A percentile compares a stretch with the other conserved stretches of the same genome.
Conservation (phyloP, 2,888 invertebrate species). For the Metellina segmentata region DNA sequence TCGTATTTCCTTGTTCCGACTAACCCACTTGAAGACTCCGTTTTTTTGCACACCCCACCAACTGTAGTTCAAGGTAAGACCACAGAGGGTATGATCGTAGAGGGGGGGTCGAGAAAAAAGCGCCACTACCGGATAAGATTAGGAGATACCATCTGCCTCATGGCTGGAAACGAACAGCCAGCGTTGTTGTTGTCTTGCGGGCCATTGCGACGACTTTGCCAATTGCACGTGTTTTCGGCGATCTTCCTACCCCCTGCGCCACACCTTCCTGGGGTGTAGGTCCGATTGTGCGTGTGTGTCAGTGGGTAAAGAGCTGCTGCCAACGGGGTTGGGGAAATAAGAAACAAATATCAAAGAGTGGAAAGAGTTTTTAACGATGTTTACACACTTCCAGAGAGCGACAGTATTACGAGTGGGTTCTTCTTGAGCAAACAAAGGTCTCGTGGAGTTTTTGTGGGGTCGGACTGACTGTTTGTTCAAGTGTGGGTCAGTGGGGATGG, state of each 20-base stretch:
- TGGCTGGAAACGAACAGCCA: slow-evolving; percentile 41
- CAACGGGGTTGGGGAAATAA: background rate
- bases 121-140: slow-evolving; percentile 61
- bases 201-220: slow-evolving; percentile 10
- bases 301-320: slow-evolving; percentile 50
- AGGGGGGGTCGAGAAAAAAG: slow-evolving; percentile 5
- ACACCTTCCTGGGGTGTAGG: slow-evolving; percentile 34
- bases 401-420: slow-evolving; percentile 30
- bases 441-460: slow-evolving; percentile 27
- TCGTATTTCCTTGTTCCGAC: slow-evolving; percentile 71
- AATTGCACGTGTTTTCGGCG: slow-evolving; percentile 28
- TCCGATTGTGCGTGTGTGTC: slow-evolving; percentile 61
- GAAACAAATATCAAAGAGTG: background rate
- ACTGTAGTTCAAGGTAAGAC: slow-evolving; percentile 59
- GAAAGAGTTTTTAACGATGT: slow-evolving; percentile 64
- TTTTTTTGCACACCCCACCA: slow-evolving; percentile 13
- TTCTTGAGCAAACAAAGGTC: slow-evolving; percentile 39
- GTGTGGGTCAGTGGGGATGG: slow-evolving; percentile 67
- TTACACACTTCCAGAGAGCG: slow-evolving; percentile 41
- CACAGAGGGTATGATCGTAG: background rate
- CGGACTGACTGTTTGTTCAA: slow-evolving; percentile 54
- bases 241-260: background rate
- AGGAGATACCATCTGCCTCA: slow-evolving; percentile 47
- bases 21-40: slow-evolving; percentile 59
- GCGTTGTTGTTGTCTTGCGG: slow-evolving; percentile 8